Evolutionary conservation across 2,113 vertebrate species (phyloP).

Genomic region (Erpornis zantholeuca): DNA sequence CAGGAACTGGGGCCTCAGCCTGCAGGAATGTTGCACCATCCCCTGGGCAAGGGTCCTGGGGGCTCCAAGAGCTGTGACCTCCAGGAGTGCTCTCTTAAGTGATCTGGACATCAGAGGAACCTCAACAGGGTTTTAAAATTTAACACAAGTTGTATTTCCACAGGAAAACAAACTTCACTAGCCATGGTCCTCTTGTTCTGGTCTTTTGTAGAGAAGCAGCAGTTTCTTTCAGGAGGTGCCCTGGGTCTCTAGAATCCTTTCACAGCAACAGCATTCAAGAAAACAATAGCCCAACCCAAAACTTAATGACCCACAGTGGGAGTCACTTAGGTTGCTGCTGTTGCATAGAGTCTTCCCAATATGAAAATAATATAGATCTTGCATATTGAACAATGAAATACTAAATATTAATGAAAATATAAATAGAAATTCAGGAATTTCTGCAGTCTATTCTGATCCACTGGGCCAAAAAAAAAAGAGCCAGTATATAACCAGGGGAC

Average conservation of each 20-base stretch:
- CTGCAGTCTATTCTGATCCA: not conserved
- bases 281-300: slow-evolving; percentile 1
- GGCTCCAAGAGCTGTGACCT: not conserved
- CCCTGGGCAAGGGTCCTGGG: not conserved
- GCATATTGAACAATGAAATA: not conserved
- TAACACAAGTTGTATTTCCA: not conserved
- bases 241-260: not conserved
- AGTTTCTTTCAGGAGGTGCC: not conserved
- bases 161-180: not conserved
- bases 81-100: not conserved
- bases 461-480: not conserved
- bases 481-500: not conserved
- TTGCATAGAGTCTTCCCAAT: not conserved
- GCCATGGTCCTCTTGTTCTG: not conserved
- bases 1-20: not conserved
- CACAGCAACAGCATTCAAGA: not conserved
- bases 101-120: not conserved
- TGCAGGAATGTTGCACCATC: accelerated
- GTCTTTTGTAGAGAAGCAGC: not conserved
- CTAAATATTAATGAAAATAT: slow-evolving; percentile 28
- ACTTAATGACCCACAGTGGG: slow-evolving; percentile 36
- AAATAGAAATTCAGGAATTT: not conserved
- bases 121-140: not conserved
- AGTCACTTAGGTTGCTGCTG: not conserved
- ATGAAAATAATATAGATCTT: not conserved